A percentile compares a stretch with the other conserved stretches of the same genome.
Evolutionary conservation across 2,113 vertebrate genomes (phyloP).

Genomic region (Pagrus major): DNA sequence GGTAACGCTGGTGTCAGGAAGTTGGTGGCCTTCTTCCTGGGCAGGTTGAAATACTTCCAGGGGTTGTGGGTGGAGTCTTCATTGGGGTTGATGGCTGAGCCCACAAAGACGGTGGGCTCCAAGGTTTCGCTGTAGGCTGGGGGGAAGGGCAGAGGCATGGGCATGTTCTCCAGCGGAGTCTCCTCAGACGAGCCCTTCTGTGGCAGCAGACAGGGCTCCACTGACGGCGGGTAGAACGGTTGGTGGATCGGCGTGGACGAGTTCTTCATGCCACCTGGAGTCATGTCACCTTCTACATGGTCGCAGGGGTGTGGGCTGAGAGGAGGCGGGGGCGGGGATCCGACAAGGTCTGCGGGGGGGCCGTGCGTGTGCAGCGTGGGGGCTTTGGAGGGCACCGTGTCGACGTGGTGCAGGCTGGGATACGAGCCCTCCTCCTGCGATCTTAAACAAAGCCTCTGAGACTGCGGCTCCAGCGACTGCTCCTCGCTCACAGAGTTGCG

Average conservation of each 20-base stretch:
- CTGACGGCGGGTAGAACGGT: constrained; percentile 93
- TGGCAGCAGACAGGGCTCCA: constrained; percentile 91
- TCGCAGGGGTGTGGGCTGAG: constrained; percentile 97
- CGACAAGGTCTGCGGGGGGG: constrained; percentile 85
- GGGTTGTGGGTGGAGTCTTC: constrained; percentile 90
- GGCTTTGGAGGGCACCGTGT: constrained; percentile 86
- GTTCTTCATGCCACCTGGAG: constrained; percentile 84
- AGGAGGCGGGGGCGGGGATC: constrained; percentile 94
- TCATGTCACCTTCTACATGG: constrained; percentile 86
- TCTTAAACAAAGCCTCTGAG: constrained; percentile 90
- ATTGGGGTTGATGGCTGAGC: constrained; percentile 89
- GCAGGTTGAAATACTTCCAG: constrained; percentile 96
- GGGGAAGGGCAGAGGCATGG: constrained; percentile 87
- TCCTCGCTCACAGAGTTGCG: constrained; percentile 92
- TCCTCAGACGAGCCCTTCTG: constrained; percentile 90
- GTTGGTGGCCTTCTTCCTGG: constrained; percentile 90
- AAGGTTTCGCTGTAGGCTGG: constrained; percentile 88
- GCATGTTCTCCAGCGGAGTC: constrained; percentile 85
- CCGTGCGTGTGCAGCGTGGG: constrained; percentile 88
- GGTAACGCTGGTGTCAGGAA: constrained; percentile 92
- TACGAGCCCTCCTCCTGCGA: constrained; percentile 91
- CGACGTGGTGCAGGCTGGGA: constrained; percentile 88
- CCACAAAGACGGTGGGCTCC: constrained; percentile 91
- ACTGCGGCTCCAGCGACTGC: constrained; percentile 89
- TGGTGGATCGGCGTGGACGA: constrained; percentile 94